phyloP scores from a whole-genome alignment of 2,113 vertebrate genomes.

The Anarhynchus alexandrinus region DNA sequence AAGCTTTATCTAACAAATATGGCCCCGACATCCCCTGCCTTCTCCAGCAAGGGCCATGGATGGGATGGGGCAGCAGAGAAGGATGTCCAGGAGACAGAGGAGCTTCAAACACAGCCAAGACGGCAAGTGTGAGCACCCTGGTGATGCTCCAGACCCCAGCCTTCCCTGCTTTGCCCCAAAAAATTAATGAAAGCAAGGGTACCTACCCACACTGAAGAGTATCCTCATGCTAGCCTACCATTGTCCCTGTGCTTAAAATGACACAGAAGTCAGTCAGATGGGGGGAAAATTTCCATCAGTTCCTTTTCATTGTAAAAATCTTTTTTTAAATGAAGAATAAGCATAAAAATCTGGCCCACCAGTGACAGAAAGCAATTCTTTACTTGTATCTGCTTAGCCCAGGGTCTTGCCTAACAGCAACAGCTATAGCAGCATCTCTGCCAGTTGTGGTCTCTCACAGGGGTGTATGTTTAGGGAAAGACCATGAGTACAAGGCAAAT shows the following conservation, averaged over 20 bases:
- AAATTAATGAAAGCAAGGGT: neutral
- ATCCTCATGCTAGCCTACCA: neutral
- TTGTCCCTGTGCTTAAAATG: neutral
- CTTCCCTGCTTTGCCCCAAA: neutral
- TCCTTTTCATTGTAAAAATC: neutral
- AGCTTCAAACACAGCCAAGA: neutral
- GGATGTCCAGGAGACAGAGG: neutral
- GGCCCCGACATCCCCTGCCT: fast-evolving
- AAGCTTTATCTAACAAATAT: neutral
- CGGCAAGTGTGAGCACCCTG: fast-evolving
- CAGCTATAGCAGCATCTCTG: neutral
- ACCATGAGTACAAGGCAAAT: fast-evolving
- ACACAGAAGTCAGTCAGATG: neutral
- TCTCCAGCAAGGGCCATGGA: neutral
- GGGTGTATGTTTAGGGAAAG: neutral
- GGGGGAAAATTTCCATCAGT: fast-evolving
- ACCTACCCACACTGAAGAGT: neutral
- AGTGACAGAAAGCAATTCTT: neutral
- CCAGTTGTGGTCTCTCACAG: neutral
- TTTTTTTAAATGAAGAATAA: neutral
- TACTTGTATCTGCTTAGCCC: neutral
- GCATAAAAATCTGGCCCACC: neutral
- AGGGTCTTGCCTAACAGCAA: neutral
- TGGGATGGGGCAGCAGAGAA: neutral
- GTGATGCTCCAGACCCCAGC: neutral